phyloP scores from a whole-genome alignment of 1,140 invertebrate species.

The Steinernema feltiae region DNA sequence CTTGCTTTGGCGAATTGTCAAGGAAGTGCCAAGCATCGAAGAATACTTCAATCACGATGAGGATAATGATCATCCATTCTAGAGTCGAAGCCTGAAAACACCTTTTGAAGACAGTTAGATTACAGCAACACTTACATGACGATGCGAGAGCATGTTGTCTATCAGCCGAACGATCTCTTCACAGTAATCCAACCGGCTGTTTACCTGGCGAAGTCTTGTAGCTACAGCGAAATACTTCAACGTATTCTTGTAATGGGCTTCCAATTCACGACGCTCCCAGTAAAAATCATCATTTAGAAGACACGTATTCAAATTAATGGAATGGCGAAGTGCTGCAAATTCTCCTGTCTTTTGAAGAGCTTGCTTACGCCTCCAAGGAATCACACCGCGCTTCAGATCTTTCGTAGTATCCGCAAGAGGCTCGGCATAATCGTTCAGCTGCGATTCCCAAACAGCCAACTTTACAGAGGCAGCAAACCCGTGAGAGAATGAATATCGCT shows the following conservation, averaged over 20 bases:
- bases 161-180: constrained; percentile 37
- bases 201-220: constrained; percentile 24
- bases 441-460: constrained; percentile 46
- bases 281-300: constrained; percentile 48
- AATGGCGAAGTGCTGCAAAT: constrained; percentile 45
- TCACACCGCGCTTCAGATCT: constrained; percentile 29
- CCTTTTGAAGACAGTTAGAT: constrained; percentile 10
- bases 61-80: constrained; percentile 51
- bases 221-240: constrained; percentile 29
- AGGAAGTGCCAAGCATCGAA: constrained; percentile 44
- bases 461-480: constrained; percentile 49
- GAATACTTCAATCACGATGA: constrained; percentile 49
- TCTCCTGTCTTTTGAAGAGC: constrained; percentile 40
- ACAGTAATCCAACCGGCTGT: constrained; percentile 37
- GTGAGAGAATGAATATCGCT: constrained; percentile 46
- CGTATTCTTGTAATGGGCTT: constrained; percentile 34
- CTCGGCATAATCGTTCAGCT: constrained; percentile 40
- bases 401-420: constrained; percentile 41
- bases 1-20: constrained; percentile 26
- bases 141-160: constrained; percentile 35
- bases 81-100: constrained; percentile 35
- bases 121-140: constrained; percentile 24
- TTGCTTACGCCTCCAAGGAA: constrained; percentile 41
- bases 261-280: constrained; percentile 46
- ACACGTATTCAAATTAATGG: constrained; percentile 44